Base-by-base conservation (phyloP, 2,888 invertebrate species). In the Fragum sueziense region DNA sequence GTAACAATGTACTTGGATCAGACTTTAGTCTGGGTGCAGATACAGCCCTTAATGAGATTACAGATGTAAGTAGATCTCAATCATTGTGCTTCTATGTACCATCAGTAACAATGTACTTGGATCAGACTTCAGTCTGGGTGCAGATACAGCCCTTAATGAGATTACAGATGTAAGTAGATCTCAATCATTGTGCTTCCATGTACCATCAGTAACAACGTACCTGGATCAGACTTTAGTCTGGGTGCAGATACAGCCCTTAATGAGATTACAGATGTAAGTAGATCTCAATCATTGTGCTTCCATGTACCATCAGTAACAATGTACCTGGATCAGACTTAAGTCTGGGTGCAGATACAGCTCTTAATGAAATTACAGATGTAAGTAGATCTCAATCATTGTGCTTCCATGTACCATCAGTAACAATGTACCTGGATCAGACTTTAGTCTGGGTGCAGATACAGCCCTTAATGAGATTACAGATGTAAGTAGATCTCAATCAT, bases 21-120 rank as follows among this genome's bases (percentile, higher is more conserved):
- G 98, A 99, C 93, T 98, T 99, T 94, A 98, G 98, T 2, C 95
- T 99, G 61, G 99, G 99, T 74, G 96, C 97, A 82, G 99, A 99
- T 92, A 99, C 99, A 1, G 98, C 99, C 6, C 95, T 99, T 75
- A 99, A 99, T 93, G 99, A 99, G 94, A 99, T 99, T 89, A 98
- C 99, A 0, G 97, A 98, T 93, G 95, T 61, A 61, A 61, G 61
- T 61, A 33, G 1, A 97, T 99, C 90, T 99, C 99, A 0, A 96
- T 99, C 89, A 96, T 97, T 82, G 97, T 99, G 86, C 96, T 99
- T 68, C 99, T 99, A 0, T 96, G 98, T 61, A 99, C 99, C 37
- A 99, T 99, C 93, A 98, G 98, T 92, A 99, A 99, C 94, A 99
- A 99, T 93, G 98, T 99, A 75, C 99, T 99, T 78, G 99, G 99